A percentile compares a stretch with the other conserved stretches of the same genome.
Conservation (phyloP, 2,888 invertebrate species). For the Sthenelais limicola region DNA sequence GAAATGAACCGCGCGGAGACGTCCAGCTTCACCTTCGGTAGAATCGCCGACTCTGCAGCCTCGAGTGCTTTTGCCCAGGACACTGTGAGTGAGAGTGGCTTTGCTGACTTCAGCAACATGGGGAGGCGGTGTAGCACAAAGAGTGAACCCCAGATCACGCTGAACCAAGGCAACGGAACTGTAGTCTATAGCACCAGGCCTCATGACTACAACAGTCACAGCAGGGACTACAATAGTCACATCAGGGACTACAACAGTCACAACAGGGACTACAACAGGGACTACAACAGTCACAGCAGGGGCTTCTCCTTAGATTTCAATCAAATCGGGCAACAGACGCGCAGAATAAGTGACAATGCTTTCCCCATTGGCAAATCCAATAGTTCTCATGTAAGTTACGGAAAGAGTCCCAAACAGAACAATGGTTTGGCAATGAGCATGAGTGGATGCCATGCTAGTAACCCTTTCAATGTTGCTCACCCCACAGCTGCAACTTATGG, state of each 20-base stretch:
- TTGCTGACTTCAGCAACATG: slow-evolving; percentile 35
- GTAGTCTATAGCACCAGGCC: neutral
- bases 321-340: neutral
- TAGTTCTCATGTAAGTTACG: neutral
- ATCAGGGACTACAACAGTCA: slow-evolving; percentile 1
- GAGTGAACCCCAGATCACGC: neutral
- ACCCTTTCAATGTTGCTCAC: slow-evolving; percentile 15
- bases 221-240: neutral
- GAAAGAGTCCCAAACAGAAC: slow-evolving; percentile 6
- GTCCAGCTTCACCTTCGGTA: neutral
- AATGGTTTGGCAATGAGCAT: slow-evolving; percentile 32
- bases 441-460: neutral
- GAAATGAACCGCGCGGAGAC: neutral
- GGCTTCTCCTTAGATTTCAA: neutral
- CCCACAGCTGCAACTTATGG: too few species aligned
- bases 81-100: neutral
- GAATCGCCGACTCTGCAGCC: slow-evolving; percentile 2
- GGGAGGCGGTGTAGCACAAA: slow-evolving; percentile 13
- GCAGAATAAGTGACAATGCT: too few species aligned
- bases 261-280: neutral
- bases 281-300: neutral
- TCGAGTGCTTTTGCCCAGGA: neutral
- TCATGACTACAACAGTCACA: neutral
- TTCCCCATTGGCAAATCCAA: too few species aligned
- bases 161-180: neutral